Percentiles rank a stretch among this genome's conserved stretches.
Conservation (phyloP, 2,888 invertebrate species). For the Drosophila prolongata region DNA sequence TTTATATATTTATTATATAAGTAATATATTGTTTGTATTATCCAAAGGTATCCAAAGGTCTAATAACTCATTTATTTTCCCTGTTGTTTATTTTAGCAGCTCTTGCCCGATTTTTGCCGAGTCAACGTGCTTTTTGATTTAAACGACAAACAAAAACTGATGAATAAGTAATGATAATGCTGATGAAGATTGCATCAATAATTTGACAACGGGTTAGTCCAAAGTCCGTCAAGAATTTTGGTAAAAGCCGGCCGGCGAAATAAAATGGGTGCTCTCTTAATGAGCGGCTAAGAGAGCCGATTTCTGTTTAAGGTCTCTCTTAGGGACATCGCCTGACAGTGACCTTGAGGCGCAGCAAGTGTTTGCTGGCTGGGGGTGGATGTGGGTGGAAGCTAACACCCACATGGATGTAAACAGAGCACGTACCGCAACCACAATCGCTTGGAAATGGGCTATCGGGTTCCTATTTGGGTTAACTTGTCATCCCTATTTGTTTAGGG, state of each 20-base stretch:
- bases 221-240: constrained; percentile 43
- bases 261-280: constrained; percentile 14
- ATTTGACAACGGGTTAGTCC: constrained; percentile 48
- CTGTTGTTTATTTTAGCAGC: background rate
- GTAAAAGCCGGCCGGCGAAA: constrained; percentile 48
- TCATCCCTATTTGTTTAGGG: constrained; percentile 20
- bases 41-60: background rate
- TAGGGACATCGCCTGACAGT: constrained; percentile 52
- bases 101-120: constrained; percentile 24
- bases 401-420: constrained; percentile 20
- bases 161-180: constrained; percentile 27
- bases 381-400: background rate
- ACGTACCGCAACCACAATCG: constrained; percentile 23
- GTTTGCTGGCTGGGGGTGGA: constrained; percentile 11
- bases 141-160: constrained; percentile 45
- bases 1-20: no score
- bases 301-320: constrained; percentile 1
- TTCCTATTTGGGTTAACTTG: constrained; percentile 10
- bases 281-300: background rate
- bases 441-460: constrained; percentile 7
- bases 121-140: constrained; percentile 31
- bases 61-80: background rate
- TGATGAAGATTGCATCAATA: constrained; percentile 41
- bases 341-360: constrained; percentile 68
- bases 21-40: background rate